A percentile compares a stretch with the other conserved stretches of the same genome.
phyloP scores from a whole-genome alignment of 1,140 invertebrate species.

The Nymphalis io region DNA sequence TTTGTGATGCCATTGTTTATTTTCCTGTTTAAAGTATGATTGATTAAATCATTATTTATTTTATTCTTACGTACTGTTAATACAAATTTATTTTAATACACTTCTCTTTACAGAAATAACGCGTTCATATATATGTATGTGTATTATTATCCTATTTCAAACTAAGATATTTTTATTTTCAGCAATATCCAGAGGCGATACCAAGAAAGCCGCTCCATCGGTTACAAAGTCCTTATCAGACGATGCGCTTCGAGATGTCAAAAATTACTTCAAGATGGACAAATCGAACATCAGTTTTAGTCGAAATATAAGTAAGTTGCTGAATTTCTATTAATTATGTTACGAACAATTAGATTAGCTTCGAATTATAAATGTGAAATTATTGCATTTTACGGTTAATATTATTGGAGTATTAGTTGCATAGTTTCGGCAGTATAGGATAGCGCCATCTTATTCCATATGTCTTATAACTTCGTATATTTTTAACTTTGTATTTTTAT shows the following conservation, averaged over 20 bases:
- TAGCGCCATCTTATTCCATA: too few species aligned
- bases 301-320: constrained; percentile 47
- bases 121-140: neutral
- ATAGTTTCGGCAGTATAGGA: too few species aligned
- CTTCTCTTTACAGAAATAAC: too few species aligned
- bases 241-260: constrained; percentile 60
- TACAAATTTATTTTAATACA: too few species aligned
- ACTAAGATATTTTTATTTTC: constrained; percentile 31
- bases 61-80: too few species aligned
- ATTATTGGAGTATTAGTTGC: too few species aligned
- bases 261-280: constrained; percentile 55
- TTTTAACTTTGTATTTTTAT: neutral
- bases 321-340: neutral
- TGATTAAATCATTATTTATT: too few species aligned
- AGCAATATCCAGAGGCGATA: constrained; percentile 55
- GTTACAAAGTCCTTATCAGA: constrained; percentile 66
- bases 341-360: too few species aligned
- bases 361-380: too few species aligned
- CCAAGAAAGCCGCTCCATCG: constrained; percentile 46
- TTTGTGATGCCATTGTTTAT: constrained; percentile 26
- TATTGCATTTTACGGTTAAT: too few species aligned
- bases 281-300: constrained; percentile 56
- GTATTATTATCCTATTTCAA: neutral
- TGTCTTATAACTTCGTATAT: neutral
- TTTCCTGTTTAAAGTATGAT: constrained; percentile 11